Evolutionary conservation across 2,113 vertebrate genomes (phyloP), one percentile per base, ranked within the genome.

Genomic region (Scytalopus superciliaris): DNA sequence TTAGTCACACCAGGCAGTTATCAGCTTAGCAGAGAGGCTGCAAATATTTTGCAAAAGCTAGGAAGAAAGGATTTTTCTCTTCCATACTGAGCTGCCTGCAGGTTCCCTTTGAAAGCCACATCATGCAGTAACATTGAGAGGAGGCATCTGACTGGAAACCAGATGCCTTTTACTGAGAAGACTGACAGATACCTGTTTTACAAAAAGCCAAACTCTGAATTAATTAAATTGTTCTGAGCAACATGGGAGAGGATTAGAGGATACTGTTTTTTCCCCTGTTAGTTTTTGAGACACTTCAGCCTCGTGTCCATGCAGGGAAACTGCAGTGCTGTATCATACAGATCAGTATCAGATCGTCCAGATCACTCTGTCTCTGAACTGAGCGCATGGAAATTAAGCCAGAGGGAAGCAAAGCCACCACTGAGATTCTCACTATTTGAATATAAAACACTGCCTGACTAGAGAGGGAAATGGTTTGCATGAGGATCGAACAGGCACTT

Each of bases 21-120:
- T 7, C 89, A 91, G 67, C 79, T 81, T 79, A 85, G 77, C 74
- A 74, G 78, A 86, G 87, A 62, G 68, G 59, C 78, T 91, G 89
- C 23, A 89, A 89, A 47, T 87, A 82, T 56, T 96, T 73, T 77
- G 55, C 55, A 86, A 83, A 90, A 90, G 17, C 62, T 68, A 30
- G 44, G 63, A 59, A 84, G 74, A 87, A 85, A 60, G 12, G 13
- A 14, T 56, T 89, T 84, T 79, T 76, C 66, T 78, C n/a, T 67
- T 59, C 47, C 56, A n/a, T 91, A 49, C 62, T 4, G 22, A 90
- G 92, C 90, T 85, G 81, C 60, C 89, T 91, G 63, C 84, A 73
- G 87, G 74, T 88, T 91, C 59, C 63, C 56, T 91, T 95, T 89
- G 82, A 93, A 85, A 93, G 84, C 82, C 47, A 17, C n/a, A 45